Evolutionary conservation across 2,888 invertebrate species (phyloP), one percentile per base, ranked within the genome.

Genomic region (Andrena dorsata): DNA sequence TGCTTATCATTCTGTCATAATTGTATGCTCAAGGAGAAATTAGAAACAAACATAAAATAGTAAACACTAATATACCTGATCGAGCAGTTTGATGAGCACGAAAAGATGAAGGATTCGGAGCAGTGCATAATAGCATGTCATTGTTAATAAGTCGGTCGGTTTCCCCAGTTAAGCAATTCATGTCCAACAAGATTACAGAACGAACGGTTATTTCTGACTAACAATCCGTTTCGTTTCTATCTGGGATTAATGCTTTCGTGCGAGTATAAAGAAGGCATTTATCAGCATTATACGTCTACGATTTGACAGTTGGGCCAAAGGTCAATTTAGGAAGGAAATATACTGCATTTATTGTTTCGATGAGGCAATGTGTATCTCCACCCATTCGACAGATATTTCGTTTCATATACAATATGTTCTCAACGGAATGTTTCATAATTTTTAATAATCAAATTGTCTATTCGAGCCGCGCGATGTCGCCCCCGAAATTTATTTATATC

Each of bases 41-140:
- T 58, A 23, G 5, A 49, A 32, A 28, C 16, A 1, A 51, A 1
- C 32, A 1, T 0, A 10, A 56, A 28, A 53, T 1, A 26, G 16
- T 20, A 35, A 8, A 49, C 2, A 49, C 2, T 8, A 26, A 5
- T 49, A 28, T 86, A 89, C 90, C 90, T 85, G 73, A 80, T 68
- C 81, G 86, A 73, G 70, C 23, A 78, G 69, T 65, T 81, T 84
- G 64, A 64, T 53, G 61, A 13, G 75, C 70, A 7, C 56, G 76
- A 20, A 23, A 35, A 3, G 84, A 69, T 1, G 81, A 76, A 49
- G 88, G 84, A 86, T 80, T 86, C n/a, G 88, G 82, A 23, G 86
- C 85, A 30, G 90, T 90, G 10, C 91, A 90, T 63, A 90, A 63
- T 53, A 89, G 76, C 68, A 87, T 86, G 20, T 91, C 90, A 86